Conservation (phyloP, 2,113 vertebrate genomes). For the Pantherophis guttatus region DNA sequence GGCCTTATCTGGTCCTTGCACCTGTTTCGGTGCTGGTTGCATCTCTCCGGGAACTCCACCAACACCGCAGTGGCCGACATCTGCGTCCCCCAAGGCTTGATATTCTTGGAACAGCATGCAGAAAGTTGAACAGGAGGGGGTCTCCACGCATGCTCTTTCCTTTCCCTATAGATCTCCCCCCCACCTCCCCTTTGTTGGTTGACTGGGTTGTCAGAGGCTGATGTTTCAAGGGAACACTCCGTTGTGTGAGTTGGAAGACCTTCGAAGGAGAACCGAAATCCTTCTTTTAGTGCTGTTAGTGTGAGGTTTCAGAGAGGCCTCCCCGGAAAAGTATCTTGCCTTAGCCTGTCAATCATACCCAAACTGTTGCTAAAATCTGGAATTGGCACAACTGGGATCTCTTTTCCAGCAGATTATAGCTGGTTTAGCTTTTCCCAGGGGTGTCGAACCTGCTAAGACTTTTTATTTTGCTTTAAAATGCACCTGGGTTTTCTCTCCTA, state of each 20-base stretch:
- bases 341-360: accelerated
- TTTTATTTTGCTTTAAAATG: background rate
- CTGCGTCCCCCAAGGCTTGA: background rate
- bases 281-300: background rate
- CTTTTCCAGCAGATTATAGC: background rate
- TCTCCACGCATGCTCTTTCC: background rate
- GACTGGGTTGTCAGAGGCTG: accelerated
- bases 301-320: background rate
- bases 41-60: background rate
- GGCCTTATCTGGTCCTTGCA: background rate
- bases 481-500: conserved; percentile 6
- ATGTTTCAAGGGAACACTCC: background rate
- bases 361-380: background rate
- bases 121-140: background rate
- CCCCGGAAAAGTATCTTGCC: accelerated
- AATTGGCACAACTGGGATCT: background rate
- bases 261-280: accelerated
- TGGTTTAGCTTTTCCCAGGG: conserved; percentile 29
- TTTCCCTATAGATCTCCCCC: background rate
- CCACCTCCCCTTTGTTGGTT: too few relatives aligned
- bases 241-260: background rate
- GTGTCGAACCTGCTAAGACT: conserved; percentile 28
- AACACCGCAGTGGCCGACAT: background rate
- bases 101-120: accelerated
- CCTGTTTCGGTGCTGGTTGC: background rate